Evolutionary conservation across 2,797 vertebrate genomes (phyloP).

Genomic region (Paedocypris micromegethes): DNA sequence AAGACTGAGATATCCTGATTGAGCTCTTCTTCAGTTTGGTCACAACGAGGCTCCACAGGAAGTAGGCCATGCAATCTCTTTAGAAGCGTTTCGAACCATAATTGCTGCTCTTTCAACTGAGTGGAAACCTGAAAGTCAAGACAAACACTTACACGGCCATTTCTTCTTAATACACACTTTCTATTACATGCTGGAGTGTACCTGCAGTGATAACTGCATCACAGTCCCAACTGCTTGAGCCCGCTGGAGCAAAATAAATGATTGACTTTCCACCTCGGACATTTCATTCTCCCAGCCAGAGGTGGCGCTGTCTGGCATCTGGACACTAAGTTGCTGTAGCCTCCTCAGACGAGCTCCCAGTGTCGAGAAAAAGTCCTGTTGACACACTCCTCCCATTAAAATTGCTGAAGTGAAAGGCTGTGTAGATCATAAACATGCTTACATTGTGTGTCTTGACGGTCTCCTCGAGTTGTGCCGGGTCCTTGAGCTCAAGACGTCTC

Average conservation of each 20-base stretch:
- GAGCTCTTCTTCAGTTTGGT: slow-evolving; percentile 72
- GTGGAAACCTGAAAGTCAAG: slow-evolving; percentile 71
- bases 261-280: slow-evolving; percentile 62
- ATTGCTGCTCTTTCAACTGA: slow-evolving; percentile 72
- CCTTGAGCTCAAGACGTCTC: slow-evolving; percentile 54
- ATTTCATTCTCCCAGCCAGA: slow-evolving; percentile 59
- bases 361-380: slow-evolving; percentile 76
- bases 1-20: slow-evolving; percentile 65
- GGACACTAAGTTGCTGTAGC: slow-evolving; percentile 63
- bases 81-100: slow-evolving; percentile 69
- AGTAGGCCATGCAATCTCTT: slow-evolving; percentile 61
- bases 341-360: slow-evolving; percentile 60
- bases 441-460: slow-evolving; percentile 75
- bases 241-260: slow-evolving; percentile 60
- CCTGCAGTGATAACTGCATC: slow-evolving; percentile 73
- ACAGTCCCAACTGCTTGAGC: slow-evolving; percentile 62
- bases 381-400: background rate
- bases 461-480: slow-evolving; percentile 62
- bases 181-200: slow-evolving; percentile 48
- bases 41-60: slow-evolving; percentile 66
- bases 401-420: too few relatives aligned
- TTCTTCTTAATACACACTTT: background rate
- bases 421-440: background rate
- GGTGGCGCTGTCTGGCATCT: slow-evolving; percentile 55
- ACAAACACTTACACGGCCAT: background rate